Percentiles rank a stretch among this genome's conserved stretches.
phyloP scores from a whole-genome alignment of 2,888 invertebrate species.

The Tenthredo scrophulariae region DNA sequence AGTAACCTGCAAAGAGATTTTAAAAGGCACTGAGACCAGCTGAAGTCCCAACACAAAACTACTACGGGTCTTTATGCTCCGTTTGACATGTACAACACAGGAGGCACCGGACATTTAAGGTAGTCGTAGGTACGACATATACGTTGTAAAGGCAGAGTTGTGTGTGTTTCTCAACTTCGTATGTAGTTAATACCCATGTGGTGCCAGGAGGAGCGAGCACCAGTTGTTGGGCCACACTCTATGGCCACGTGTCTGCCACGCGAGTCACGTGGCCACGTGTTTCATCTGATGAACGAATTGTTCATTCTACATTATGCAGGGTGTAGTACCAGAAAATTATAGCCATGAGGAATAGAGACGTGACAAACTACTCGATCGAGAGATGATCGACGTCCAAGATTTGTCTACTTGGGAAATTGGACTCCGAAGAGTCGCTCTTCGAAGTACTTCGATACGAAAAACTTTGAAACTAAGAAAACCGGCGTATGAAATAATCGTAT shows the following conservation, averaged over 20 bases:
- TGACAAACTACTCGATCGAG: background rate
- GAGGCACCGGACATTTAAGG: background rate
- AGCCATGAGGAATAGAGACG: background rate
- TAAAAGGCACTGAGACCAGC: background rate
- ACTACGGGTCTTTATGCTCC: background rate
- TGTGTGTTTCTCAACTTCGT: background rate
- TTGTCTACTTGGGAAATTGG: too few species aligned
- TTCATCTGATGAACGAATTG: constrained; percentile 75
- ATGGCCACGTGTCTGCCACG: constrained; percentile 49
- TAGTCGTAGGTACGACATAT: background rate
- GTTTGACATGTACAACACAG: background rate
- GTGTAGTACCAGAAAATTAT: background rate
- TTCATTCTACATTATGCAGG: constrained; percentile 69
- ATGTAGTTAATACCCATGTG: constrained; percentile 61
- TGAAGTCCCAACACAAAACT: background rate
- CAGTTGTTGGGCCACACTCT: constrained; percentile 75
- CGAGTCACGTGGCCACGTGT: constrained; percentile 76
- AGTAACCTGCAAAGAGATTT: background rate
- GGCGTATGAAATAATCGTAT: too few species aligned
- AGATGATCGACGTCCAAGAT: too few species aligned
- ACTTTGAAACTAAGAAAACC: too few species aligned
- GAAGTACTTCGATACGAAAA: too few species aligned
- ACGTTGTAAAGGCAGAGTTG: background rate
- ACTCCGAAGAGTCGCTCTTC: too few species aligned
- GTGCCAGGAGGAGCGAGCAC: constrained; percentile 72